These are phyloP conservation scores for Chaunax sp. DNA, from an alignment of 2,797 vertebrate species.

Conservation along the genomic window DNA sequence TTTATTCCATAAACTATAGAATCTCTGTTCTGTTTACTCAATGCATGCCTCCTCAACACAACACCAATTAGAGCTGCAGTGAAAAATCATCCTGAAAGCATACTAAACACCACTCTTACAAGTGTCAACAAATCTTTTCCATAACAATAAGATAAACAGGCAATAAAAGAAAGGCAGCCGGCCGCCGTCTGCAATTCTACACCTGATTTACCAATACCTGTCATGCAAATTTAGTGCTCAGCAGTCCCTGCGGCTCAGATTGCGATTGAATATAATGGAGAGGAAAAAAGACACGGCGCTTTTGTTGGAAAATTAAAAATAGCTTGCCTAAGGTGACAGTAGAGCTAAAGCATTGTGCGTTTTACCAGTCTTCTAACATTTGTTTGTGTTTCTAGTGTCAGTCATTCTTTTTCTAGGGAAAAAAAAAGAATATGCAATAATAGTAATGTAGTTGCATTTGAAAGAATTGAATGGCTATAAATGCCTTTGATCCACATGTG, in stretches of 20 bases:
- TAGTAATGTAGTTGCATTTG: slow-evolving; percentile 54
- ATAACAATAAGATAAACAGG: slow-evolving; percentile 40
- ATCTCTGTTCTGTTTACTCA: slow-evolving; percentile 36
- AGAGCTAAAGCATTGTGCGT: slow-evolving; percentile 52
- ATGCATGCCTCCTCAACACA: slow-evolving; percentile 31
- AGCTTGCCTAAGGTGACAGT: slow-evolving; percentile 72
- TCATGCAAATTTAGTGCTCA: slow-evolving; percentile 67
- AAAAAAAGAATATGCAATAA: slow-evolving; percentile 28
- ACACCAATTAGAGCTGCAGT: slow-evolving; percentile 52
- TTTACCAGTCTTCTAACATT: slow-evolving; percentile 50
- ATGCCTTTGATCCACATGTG: slow-evolving; percentile 50
- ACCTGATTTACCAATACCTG: slow-evolving; percentile 69
- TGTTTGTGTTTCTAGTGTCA: slow-evolving; percentile 60
- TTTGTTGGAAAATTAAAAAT: slow-evolving; percentile 79
- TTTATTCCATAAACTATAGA: slow-evolving; percentile 27
- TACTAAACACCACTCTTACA: slow-evolving; percentile 32
- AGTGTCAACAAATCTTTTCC: slow-evolving; percentile 37
- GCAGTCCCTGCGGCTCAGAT: slow-evolving; percentile 52
- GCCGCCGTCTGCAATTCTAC: slow-evolving; percentile 34
- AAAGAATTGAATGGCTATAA: slow-evolving; percentile 57
- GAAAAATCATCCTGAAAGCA: slow-evolving; percentile 34
- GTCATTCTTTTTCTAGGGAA: slow-evolving; percentile 5
- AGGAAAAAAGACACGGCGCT: slow-evolving; percentile 32
- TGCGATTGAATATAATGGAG: slow-evolving; percentile 38
- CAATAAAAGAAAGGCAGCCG: slow-evolving; percentile 37